Evolutionary conservation across 2,113 vertebrate species (phyloP), one percentile per base, ranked within the genome.

Genomic region (Furnarius figulus): DNA sequence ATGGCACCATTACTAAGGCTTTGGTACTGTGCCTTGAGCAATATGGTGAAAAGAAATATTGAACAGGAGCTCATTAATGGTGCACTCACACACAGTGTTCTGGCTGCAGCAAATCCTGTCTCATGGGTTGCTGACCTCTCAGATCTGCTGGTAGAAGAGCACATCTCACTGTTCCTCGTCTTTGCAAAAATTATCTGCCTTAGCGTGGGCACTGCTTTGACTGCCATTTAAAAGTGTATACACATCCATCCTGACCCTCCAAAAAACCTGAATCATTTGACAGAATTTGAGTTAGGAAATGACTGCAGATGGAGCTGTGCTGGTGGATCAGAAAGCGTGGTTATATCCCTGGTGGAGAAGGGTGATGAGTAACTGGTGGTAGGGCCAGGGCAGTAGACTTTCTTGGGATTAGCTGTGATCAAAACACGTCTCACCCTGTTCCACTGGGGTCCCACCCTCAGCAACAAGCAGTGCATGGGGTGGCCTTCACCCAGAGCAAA

Each of bases 1-100:
- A 81, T 40, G 61, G 65, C 70, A 87, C 75, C 50, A 67, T 86
- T 91, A 86, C 61, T 61, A 61, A 88, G 76, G 39, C 76, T 93
- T 88, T 93, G 75, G 85, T 95, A 35, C 28, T 33, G 55, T 63
- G 78, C 94, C 89, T 95, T 81, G 65, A 96, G 85, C 90, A 93
- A 84, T 92, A 78, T 14, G 61, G 85, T 53, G 75, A 84, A 83
- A 93, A 89, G 88, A 55, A 89, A 81, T 92, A 94, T 93, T 86
- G 96, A 92, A 77, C 85, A 63, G 75, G 59, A 90, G 78, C 82
- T 95, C 87, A 40, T 94, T 96, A 95, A 90, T 44, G 85, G 85
- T 53, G 68, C 55, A 61, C 55, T 65, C 87, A 91, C 76, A 89
- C 80, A 63, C 80, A 71, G 16, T 87, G 79, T 93, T 93, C 90